Evolutionary conservation across 2,797 vertebrate genomes (phyloP), one percentile per base, ranked within the genome.

Genomic region (Borostomias antarcticus): DNA sequence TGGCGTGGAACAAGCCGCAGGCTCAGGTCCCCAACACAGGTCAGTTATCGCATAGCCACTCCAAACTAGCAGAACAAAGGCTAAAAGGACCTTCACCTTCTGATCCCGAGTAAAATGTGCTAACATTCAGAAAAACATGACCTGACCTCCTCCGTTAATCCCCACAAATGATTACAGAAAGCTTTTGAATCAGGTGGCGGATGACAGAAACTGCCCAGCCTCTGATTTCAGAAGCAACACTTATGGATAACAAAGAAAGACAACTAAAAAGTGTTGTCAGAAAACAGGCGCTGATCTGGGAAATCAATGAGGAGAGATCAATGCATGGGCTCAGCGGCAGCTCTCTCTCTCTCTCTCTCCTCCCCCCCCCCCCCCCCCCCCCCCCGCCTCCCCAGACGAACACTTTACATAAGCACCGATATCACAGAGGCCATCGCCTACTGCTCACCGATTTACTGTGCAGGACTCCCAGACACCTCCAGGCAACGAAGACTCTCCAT

Each of bases 231-330:
- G 86, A 89, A 82, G 78, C 76, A 84, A 79, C 84, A 83, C 80
- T 84, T 78, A 81, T 84, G 82, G 85, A 89, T 82, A 86, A 83
- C 88, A 91, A 78, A 75, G 73, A 80, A 76, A 88, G 87, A 85
- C 83, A 81, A 88, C 82, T 89, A 82, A 78, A 82, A 78, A 85
- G 82, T 80, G 84, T 88, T 86, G 84, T 85, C 82, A 83, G 80
- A 79, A 88, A 45, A 90, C 78, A 78, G 80, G 83, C 60, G 67
- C 73, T 74, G 72, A 90, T 91, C 87, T 85, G 82, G 85, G 78
- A 89, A 91, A 90, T 91, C 89, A 88, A 89, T 90, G 82, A 70
- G 77, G 76, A 47, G 61, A 86, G 83, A 92, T 91, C 89, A 90
- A 91, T 87, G 73, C 69, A 53, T 50, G 19, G 17, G 70, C 57